Base-by-base conservation (phyloP, 1,140 invertebrate genomes). In the Orussus abietinus region DNA sequence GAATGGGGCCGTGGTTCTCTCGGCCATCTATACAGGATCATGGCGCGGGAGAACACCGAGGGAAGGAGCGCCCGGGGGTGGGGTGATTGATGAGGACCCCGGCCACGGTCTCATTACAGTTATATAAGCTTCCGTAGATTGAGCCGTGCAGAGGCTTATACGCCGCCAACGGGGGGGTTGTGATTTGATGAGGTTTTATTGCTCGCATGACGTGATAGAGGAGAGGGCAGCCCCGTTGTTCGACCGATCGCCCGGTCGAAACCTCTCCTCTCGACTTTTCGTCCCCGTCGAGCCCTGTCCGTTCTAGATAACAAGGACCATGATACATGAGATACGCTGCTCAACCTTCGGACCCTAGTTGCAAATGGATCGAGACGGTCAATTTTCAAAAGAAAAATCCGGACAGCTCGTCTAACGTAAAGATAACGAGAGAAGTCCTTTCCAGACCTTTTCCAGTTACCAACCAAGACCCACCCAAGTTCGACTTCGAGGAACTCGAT, bases 111-210 rank as follows among this genome's bases (percentile, higher is more conserved):
- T 73, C 69, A 73, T 72, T 73, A 73, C 69, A 69, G 64, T 67
- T 73, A 65, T 73, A 73, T 73, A 73, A 73, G 68, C 70, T 73
- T 66, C 62, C 59, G 63, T 69, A 72, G 66, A 73, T 73, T 69
- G 65, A 66, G 62, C 64, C 54, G 45, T 57, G 57, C 59, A 52
- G 55, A 66, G 59, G 68, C 67, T 73, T 70, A 71, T 58, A 51
- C 48, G 53, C 47, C 56, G 60, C 55, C 55, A 52, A 51, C 59
- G 56, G 53, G 57, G 57, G 65, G 57, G 65, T 65, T 59, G 63
- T 70, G 70, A 73, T 73, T 73, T 70, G 66, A 73, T 70, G 70
- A 73, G 67, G 62, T 70, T 72, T 72, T 72, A 71, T 72, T 71
- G 68, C 60, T 53, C 47, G 58, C 49, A 56, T 60, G 66, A 68